phyloP scores from a whole-genome alignment of 2,113 vertebrate species.

The Myotis davidii region DNA sequence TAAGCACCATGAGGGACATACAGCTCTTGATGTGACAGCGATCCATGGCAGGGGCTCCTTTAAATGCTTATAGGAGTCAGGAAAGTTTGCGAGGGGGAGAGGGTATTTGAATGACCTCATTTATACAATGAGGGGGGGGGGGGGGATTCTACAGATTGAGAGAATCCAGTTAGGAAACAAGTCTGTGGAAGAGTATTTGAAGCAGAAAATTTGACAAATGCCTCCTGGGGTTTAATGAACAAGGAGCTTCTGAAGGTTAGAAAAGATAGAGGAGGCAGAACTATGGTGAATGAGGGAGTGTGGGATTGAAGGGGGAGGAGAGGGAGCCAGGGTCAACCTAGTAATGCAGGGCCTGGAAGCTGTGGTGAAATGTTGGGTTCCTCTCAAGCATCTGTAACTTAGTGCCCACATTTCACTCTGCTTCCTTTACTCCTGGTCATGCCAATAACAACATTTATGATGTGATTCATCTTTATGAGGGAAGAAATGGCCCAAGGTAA shows the following conservation, averaged over 20 bases:
- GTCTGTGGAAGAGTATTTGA: neutral
- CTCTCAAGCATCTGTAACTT: neutral
- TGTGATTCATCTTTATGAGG: neutral
- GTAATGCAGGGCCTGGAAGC: fast-evolving
- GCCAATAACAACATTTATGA: neutral
- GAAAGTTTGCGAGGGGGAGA: neutral
- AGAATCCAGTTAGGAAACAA: neutral
- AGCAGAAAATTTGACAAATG: neutral
- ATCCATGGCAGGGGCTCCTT: neutral
- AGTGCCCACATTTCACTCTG: neutral
- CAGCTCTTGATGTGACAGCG: neutral
- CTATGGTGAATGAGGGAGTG: no score
- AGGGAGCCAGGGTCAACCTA: fast-evolving
- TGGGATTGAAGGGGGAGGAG: fast-evolving
- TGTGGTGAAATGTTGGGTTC: neutral
- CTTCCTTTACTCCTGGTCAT: neutral
- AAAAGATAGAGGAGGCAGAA: neutral
- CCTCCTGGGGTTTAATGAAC: neutral
- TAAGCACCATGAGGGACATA: neutral
- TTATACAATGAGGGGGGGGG: no score
- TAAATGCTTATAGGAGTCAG: neutral
- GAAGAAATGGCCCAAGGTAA: neutral
- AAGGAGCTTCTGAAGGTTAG: neutral
- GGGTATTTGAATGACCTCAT: neutral
- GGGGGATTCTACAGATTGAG: neutral